Evolutionary conservation across 2,113 vertebrate species (phyloP), one percentile per base, ranked within the genome.

Genomic region (Thymallus thymallus): DNA sequence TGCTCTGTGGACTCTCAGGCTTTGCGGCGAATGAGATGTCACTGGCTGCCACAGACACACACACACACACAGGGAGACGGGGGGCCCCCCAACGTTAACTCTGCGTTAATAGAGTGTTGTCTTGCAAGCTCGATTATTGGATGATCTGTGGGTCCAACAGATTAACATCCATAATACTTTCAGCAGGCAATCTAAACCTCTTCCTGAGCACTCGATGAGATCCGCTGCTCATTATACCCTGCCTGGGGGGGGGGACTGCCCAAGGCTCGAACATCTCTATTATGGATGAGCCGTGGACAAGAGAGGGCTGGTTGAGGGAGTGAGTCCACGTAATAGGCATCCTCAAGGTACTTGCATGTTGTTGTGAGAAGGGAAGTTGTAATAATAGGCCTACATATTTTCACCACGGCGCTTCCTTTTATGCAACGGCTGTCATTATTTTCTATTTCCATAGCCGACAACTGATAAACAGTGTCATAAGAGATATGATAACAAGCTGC

Each of bases 111-210:
- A 85, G 35, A 41, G 88, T 82, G 90, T 88, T 91, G 90, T 88
- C 84, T 86, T 88, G 86, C 73, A 30, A 84, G 86, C 86, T 76
- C 32, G 76, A 89, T 90, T 91, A 92, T 88, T 86, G 88, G 92
- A 90, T 89, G 91, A 94, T 91, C 91, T 92, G 89, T 87, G 91
- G 89, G 82, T 86, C 90, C 87, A 93, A 90, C 88, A 93, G 92
- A 94, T 94, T 94, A 93, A 90, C 89, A 90, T 87, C 82, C 84
- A 78, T 92, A 91, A 93, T 91, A 88, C 88, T 87, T 83, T 90
- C 86, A 89, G 87, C 89, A 88, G 88, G 82, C 89, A 88, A 89
- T 90, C 87, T 90, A 87, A 91, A 87, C 77, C 84, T 87, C 76
- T 80, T 83, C 75, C 80, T 85, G 87, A 88, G 82, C 85, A 84